Evolutionary conservation across 2,888 invertebrate genomes (phyloP).

Genomic region (Stenodema calcarata): DNA sequence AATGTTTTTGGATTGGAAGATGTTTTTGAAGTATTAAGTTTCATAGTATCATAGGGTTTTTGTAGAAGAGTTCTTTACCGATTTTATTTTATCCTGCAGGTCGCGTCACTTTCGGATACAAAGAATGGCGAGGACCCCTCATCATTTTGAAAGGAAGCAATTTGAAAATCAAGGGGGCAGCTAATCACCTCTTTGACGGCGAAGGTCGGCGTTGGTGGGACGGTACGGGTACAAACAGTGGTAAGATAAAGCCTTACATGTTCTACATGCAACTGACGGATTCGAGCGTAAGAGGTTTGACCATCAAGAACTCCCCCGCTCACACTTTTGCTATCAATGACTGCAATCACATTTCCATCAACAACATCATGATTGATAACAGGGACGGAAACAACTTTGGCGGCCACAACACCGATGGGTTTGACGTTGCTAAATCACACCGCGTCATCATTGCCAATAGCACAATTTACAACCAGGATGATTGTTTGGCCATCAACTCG

Average conservation of each 20-base stretch:
- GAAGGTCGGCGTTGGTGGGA: slow-evolving; percentile 25
- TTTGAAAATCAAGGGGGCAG: not conserved
- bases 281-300: not conserved
- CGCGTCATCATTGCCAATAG: not conserved
- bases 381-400: not conserved
- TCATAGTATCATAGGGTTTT: no score
- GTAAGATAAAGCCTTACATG: not conserved
- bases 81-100: not conserved
- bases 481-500: slow-evolving; percentile 17
- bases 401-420: slow-evolving; percentile 24
- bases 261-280: not conserved
- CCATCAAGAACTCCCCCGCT: not conserved
- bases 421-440: slow-evolving; percentile 4
- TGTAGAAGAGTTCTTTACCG: no score
- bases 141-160: not conserved
- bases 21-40: no score
- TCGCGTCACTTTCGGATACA: not conserved
- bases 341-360: not conserved
- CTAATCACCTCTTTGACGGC: not conserved
- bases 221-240: not conserved
- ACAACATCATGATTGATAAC: not conserved
- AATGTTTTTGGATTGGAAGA: no score
- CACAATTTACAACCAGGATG: slow-evolving; percentile 7
- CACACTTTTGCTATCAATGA: not conserved
- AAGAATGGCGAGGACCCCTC: slow-evolving; percentile 14